Conservation (phyloP, 2,888 invertebrate genomes). For the Antheraea assamensis region DNA sequence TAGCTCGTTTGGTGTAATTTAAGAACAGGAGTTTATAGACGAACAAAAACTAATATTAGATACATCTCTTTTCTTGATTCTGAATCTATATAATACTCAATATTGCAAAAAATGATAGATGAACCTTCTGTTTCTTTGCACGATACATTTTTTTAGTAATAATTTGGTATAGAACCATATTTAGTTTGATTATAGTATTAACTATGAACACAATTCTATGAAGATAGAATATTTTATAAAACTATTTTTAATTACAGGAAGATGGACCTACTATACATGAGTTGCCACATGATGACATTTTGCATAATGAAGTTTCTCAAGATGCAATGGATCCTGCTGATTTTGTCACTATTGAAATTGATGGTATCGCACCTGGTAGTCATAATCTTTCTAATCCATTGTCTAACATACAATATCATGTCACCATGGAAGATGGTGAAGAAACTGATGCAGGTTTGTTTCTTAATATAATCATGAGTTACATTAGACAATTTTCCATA, state of each 20-base stretch:
- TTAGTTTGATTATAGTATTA: not conserved
- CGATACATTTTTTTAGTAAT: not conserved
- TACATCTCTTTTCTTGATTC: too few relatives aligned
- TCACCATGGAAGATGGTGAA: constrained; percentile 75
- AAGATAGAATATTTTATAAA: not conserved
- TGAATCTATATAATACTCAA: too few relatives aligned
- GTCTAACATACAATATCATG: constrained; percentile 60
- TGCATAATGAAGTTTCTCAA: constrained; percentile 61
- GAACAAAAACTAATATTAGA: too few relatives aligned
- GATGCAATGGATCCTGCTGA: constrained; percentile 54
- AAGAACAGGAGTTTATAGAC: too few relatives aligned
- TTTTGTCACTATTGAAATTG: constrained; percentile 57
- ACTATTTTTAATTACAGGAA: constrained; percentile 54
- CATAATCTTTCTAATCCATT: constrained; percentile 48
- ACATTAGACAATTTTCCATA: not conserved
- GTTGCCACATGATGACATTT: constrained; percentile 70
- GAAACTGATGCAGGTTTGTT: constrained; percentile 61
- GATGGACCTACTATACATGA: constrained; percentile 80
- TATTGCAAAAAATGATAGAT: too few relatives aligned
- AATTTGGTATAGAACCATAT: not conserved
- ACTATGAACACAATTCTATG: not conserved
- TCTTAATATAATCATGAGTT: constrained; percentile 12
- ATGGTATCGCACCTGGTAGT: constrained; percentile 34
- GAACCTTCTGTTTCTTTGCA: too few relatives aligned
- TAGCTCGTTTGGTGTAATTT: too few relatives aligned